phyloP scores from a whole-genome alignment of 1,140 invertebrate species.

The Caenorhabditis inopinata region DNA sequence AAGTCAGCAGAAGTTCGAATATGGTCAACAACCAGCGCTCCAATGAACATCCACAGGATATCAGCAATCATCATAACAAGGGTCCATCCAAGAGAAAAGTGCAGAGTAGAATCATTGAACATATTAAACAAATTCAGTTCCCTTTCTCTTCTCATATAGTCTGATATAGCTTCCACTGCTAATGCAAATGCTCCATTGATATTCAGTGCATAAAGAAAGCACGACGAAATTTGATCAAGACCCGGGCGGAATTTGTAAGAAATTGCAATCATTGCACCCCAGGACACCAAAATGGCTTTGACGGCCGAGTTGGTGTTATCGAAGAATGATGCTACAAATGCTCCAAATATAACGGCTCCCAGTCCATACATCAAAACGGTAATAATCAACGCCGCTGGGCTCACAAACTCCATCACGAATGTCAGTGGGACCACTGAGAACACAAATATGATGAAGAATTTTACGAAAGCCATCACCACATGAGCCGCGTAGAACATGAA shows the following conservation, averaged over 20 bases:
- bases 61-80: conserved; percentile 42
- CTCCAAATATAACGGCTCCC: conserved; percentile 33
- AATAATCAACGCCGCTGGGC: background rate
- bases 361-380: conserved; percentile 32
- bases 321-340: conserved; percentile 31
- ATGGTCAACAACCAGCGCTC: conserved; percentile 33
- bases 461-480: conserved; percentile 24
- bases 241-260: background rate
- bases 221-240: conserved; percentile 4
- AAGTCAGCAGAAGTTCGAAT: conserved; percentile 16
- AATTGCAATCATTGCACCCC: conserved; percentile 16
- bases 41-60: conserved; percentile 39
- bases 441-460: conserved; percentile 20
- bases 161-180: conserved; percentile 24
- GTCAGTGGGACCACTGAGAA: conserved; percentile 10
- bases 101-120: conserved; percentile 5
- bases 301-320: conserved; percentile 2
- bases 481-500: conserved; percentile 37
- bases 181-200: conserved; percentile 38
- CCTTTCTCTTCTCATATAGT: conserved; percentile 38
- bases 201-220: conserved; percentile 32
- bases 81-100: conserved; percentile 42
- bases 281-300: conserved; percentile 30
- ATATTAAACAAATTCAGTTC: conserved; percentile 1
- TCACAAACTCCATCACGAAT: conserved; percentile 29